Conservation (phyloP, 2,113 vertebrate species). For the Ictidomys tridecemlineatus region DNA sequence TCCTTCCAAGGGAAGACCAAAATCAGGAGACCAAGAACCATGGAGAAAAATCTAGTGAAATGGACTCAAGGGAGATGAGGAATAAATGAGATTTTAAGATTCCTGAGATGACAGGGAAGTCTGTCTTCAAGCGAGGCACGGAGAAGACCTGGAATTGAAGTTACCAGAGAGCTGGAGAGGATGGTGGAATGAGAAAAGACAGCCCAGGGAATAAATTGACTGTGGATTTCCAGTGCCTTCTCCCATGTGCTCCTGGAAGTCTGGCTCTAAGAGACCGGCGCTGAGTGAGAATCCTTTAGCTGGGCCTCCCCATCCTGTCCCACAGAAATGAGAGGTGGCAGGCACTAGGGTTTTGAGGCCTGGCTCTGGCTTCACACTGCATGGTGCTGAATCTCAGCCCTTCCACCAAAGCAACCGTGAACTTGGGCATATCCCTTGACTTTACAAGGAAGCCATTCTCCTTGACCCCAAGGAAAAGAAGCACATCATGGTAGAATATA, state of each 20-base stretch:
- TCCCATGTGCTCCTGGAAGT: too few species aligned
- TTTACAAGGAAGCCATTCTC: not conserved
- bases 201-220: too few species aligned
- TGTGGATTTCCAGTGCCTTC: not conserved
- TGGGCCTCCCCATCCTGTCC: accelerated
- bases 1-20: not conserved
- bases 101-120: not conserved
- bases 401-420: accelerated
- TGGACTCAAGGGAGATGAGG: not conserved
- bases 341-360: too few species aligned
- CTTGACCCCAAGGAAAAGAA: not conserved
- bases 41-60: not conserved
- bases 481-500: not conserved
- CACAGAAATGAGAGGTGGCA: not conserved
- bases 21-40: not conserved
- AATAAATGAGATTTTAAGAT: not conserved
- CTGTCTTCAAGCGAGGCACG: not conserved
- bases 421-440: not conserved
- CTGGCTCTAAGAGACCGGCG: not conserved
- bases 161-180: not conserved
- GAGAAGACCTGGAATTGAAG: not conserved
- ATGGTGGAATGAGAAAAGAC: not conserved
- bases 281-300: too few species aligned
- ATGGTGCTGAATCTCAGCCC: not conserved
- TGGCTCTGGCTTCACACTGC: too few species aligned